Percentiles rank a stretch among this genome's conserved stretches.
Conservation (phyloP, 2,113 vertebrate genomes). For the Bettongia penicillata region DNA sequence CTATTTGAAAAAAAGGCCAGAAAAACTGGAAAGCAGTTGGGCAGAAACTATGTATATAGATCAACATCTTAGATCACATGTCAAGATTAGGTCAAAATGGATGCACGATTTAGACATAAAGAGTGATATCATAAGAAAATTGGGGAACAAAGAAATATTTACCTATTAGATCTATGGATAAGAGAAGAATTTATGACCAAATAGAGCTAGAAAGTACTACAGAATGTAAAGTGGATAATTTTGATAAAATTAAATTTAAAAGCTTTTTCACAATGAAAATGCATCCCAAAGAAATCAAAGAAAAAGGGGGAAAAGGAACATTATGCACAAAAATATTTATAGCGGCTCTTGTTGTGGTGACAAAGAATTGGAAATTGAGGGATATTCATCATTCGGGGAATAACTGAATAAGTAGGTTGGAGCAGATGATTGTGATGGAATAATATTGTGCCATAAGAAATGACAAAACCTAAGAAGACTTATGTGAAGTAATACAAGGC, state of each 20-base stretch:
- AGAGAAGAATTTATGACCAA: not conserved
- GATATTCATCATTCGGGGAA: not conserved
- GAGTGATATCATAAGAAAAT: not conserved
- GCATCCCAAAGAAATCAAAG: not conserved
- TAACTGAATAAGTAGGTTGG: not conserved
- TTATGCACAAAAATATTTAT: too few species aligned
- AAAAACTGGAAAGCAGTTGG: not conserved
- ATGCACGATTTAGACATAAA: not conserved
- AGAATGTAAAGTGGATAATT: not conserved
- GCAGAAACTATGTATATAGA: not conserved
- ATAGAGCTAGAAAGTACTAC: not conserved
- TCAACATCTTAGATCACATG: not conserved
- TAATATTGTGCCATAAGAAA: not conserved
- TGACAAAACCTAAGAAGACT: not conserved
- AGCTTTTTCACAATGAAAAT: not conserved
- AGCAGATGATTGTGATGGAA: not conserved
- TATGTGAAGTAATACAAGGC: not conserved
- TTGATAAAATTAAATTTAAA: not conserved
- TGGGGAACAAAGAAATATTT: not conserved
- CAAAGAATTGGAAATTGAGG: not conserved
- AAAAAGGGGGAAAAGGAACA: not conserved
- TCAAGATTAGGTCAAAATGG: not conserved
- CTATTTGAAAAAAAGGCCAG: not conserved
- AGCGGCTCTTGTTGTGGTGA: not conserved
- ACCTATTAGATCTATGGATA: not conserved